These are phyloP conservation scores for Salvelinus namaycush DNA, from an alignment of 2,113 vertebrate species.

Conservation along the genomic window DNA sequence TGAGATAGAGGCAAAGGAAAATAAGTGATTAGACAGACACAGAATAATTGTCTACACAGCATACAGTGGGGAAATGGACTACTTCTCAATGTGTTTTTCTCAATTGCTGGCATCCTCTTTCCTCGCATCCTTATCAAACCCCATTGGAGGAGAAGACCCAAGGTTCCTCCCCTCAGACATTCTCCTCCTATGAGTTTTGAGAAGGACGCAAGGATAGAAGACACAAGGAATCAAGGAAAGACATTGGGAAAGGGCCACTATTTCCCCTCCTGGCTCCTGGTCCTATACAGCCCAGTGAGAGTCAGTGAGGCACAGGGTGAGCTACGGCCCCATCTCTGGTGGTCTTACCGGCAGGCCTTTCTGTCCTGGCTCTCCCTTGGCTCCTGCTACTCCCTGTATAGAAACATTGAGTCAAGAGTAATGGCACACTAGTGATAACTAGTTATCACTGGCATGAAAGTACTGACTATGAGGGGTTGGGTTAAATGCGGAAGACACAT, in stretches of 20 bases:
- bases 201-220: too few relatives aligned
- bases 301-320: constrained; percentile 8
- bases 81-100: not conserved
- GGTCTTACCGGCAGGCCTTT: constrained; percentile 91
- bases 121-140: too few relatives aligned
- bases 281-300: constrained; percentile 15
- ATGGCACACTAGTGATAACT: not conserved
- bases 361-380: constrained; percentile 87
- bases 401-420: constrained; percentile 24
- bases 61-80: not conserved
- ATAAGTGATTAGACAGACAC: constrained; percentile 54
- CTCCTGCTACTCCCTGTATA: constrained; percentile 82
- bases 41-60: constrained; percentile 2
- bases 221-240: too few relatives aligned
- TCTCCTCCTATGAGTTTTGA: too few relatives aligned
- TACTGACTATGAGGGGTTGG: not conserved
- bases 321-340: not conserved
- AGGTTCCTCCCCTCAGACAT: too few relatives aligned
- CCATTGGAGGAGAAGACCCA: too few relatives aligned
- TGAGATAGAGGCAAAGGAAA: constrained; percentile 54
- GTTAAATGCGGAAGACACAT: too few relatives aligned
- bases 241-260: too few relatives aligned
- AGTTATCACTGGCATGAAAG: constrained; percentile 4
- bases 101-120: too few relatives aligned
- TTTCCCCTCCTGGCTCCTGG: not conserved